Evolutionary conservation across 1,140 invertebrate genomes (phyloP), one percentile per base, ranked within the genome.

Genomic region (Hetaerina americana): DNA sequence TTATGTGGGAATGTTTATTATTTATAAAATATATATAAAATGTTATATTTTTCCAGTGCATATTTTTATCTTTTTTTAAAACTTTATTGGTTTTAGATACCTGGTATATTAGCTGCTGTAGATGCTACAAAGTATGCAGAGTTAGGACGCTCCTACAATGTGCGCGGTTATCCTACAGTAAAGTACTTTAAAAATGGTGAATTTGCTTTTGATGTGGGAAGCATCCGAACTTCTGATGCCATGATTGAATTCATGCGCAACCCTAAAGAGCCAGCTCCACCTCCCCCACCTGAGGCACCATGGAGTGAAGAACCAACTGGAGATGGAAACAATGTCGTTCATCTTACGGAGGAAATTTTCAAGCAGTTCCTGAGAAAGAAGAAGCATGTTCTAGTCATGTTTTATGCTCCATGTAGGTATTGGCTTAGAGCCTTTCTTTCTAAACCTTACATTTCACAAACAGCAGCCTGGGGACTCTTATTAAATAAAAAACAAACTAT

Each of bases 341-440:
- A 94, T 82, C 83, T 95, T 3, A 87, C 84, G 69, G 85, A 89
- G 27, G 85, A 89, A 27, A 89, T 82, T 70, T 95, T 94, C 78
- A 89, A 86, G 74, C 75, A 83, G 29, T 82, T 85, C 69, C 78
- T 90, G 0, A 85, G 85, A 75, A 85, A 85, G 74, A 87, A 90
- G 79, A 89, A 88, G 75, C 92, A 95, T 81, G 89, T 88, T 15
- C 77, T 96, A 10, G 87, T 95, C 66, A 94, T 96, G 89, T 95
- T 95, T 81, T 96, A 96, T 82, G 92, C 93, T 3, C 93, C 93
- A 40, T 96, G 93, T 94, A 84, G 87, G 89, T 84, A 69, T 40
- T 31, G 10, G 31, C n/a, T n/a, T n/a, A n/a, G n/a, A n/a, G n/a
- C n/a, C n/a, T n/a, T n/a, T n/a, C n/a, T n/a, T n/a, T n/a, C n/a